Conservation (phyloP, 2,888 invertebrate genomes). For the Platycnemis pennipes region DNA sequence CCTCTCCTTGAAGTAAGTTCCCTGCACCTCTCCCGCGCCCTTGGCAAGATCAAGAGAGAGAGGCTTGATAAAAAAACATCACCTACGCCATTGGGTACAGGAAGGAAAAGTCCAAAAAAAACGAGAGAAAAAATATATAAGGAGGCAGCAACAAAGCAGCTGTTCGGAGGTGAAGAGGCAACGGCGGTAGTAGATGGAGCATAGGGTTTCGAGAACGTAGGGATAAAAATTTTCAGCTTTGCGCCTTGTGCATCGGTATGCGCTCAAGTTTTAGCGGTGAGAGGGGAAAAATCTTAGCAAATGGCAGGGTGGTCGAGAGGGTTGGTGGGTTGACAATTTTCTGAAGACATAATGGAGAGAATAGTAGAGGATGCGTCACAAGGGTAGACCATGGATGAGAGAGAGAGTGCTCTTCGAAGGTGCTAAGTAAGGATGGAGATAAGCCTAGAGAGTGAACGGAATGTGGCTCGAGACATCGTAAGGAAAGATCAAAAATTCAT, state of each 20-base stretch:
- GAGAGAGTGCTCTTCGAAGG: neutral
- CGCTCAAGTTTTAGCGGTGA: neutral
- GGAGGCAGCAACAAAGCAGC: slow-evolving; percentile 3
- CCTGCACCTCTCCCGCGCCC: slow-evolving; percentile 70
- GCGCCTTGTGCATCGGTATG: neutral
- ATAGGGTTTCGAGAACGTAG: neutral
- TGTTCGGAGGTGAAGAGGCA: neutral
- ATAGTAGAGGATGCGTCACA: neutral
- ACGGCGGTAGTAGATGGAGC: neutral
- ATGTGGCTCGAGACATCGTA: neutral
- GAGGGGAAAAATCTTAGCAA: neutral
- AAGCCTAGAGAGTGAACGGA: neutral
- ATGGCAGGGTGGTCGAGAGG: neutral
- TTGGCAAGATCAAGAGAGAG: neutral
- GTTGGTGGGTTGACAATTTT: neutral
- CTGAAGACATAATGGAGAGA: neutral
- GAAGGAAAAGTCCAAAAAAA: too few relatives aligned
- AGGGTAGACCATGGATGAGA: neutral
- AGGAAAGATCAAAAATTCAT: neutral
- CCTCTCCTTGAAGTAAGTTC: slow-evolving; percentile 72
- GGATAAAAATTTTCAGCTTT: neutral
- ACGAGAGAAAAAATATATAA: neutral
- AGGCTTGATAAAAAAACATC: neutral
- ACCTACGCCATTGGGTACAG: too few relatives aligned
- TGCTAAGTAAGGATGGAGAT: neutral